These are phyloP conservation scores for Oryzias dopingdopingensis DNA, from an alignment of 2,797 vertebrate genomes.

Conservation along the genomic window DNA sequence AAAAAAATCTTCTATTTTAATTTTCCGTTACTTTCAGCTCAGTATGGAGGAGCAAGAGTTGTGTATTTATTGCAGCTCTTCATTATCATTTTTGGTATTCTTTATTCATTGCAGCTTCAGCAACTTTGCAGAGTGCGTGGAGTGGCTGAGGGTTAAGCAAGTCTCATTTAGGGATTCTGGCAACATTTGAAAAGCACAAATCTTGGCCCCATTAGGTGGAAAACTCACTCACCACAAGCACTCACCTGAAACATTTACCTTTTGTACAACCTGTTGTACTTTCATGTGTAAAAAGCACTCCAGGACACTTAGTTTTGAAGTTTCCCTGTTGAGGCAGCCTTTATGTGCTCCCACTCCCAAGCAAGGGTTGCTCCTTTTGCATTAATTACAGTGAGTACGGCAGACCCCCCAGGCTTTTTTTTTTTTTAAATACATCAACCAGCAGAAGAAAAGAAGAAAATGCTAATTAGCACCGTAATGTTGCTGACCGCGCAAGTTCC, in stretches of 20 bases:
- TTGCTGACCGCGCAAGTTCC: slow-evolving; percentile 75
- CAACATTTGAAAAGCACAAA: slow-evolving; percentile 27
- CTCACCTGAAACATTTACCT: slow-evolving; percentile 45
- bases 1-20: slow-evolving; percentile 12
- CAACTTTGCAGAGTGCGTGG: slow-evolving; percentile 56
- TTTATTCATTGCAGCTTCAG: slow-evolving; percentile 68
- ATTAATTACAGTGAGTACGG: slow-evolving; percentile 79
- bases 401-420: slow-evolving; percentile 70
- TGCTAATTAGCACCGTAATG: slow-evolving; percentile 76
- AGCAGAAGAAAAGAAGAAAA: slow-evolving; percentile 75
- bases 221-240: slow-evolving; percentile 24
- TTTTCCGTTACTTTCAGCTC: slow-evolving; percentile 17
- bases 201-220: slow-evolving; percentile 17
- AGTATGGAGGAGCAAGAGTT: slow-evolving; percentile 6
- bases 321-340: slow-evolving; percentile 48
- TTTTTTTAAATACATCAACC: slow-evolving; percentile 74
- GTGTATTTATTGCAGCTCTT: slow-evolving; percentile 51
- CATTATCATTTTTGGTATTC: slow-evolving; percentile 61
- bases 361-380: slow-evolving; percentile 61
- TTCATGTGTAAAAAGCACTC: slow-evolving; percentile 47
- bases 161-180: slow-evolving; percentile 39
- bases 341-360: slow-evolving; percentile 58
- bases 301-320: slow-evolving; percentile 46
- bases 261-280: slow-evolving; percentile 36
- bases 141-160: slow-evolving; percentile 51